phyloP scores from a whole-genome alignment of 37 sponge, comb jelly and placozoan species.

The Haliclona indistincta region DNA sequence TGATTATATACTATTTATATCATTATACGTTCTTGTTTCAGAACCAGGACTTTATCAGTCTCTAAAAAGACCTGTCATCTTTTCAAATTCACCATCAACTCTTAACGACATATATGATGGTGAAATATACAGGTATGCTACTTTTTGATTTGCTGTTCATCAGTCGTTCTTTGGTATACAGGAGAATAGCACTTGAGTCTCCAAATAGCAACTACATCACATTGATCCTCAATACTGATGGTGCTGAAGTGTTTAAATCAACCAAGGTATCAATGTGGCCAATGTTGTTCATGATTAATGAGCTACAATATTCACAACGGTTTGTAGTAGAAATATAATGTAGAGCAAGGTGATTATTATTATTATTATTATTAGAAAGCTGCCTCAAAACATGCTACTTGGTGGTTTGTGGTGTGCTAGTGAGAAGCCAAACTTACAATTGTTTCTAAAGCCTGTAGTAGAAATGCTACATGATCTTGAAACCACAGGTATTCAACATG shows the following conservation, averaged over 20 bases:
- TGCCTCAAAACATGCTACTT: slow-evolving; percentile 1
- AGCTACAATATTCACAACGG: too few relatives aligned
- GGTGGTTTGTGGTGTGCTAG: slow-evolving; percentile 28
- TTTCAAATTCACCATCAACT: too few relatives aligned
- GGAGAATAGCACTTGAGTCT: too few relatives aligned
- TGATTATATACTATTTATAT: too few relatives aligned
- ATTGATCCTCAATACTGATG: slow-evolving; percentile 34
- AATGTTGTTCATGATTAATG: slow-evolving; percentile 14
- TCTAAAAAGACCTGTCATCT: too few relatives aligned
- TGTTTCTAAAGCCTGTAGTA: slow-evolving; percentile 22
- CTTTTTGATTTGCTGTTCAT: too few relatives aligned
- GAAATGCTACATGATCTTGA: neutral
- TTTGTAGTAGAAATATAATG: too few relatives aligned
- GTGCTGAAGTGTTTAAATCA: slow-evolving; percentile 27
- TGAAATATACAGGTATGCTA: neutral
- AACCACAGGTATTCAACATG: neutral
- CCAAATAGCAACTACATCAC: too few relatives aligned
- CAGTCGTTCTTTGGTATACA: too few relatives aligned
- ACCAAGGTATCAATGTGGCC: slow-evolving; percentile 19
- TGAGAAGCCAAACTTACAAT: slow-evolving; percentile 12
- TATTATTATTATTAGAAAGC: neutral
- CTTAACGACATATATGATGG: slow-evolving; percentile 37
- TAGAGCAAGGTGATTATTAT: too few relatives aligned
- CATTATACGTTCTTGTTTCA: too few relatives aligned
- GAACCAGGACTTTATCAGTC: too few relatives aligned